A percentile compares a stretch with the other conserved stretches of the same genome.
Evolutionary conservation across 2,797 vertebrate species (phyloP).

Genomic region (Steatocranus sp.): DNA sequence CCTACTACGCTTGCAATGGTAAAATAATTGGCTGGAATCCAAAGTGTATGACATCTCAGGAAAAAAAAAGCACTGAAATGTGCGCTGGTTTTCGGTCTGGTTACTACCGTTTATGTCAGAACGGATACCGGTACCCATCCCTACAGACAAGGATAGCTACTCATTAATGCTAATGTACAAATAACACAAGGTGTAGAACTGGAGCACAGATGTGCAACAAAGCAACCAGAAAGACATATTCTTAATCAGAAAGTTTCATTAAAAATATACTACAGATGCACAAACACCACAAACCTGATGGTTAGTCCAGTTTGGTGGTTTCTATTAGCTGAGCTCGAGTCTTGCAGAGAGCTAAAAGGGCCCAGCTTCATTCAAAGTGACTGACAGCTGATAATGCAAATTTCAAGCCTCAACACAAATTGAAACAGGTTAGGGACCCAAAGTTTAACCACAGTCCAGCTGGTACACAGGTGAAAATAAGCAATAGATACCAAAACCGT

Average conservation of each 20-base stretch:
- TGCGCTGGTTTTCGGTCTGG: too few relatives aligned
- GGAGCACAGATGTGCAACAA: accelerated
- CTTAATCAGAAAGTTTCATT: not conserved
- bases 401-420: not conserved
- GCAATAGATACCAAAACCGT: accelerated
- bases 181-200: not conserved
- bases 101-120: too few relatives aligned
- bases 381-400: not conserved
- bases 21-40: too few relatives aligned
- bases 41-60: too few relatives aligned
- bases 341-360: not conserved
- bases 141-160: not conserved
- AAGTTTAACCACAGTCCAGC: not conserved
- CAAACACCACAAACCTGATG: not conserved
- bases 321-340: accelerated
- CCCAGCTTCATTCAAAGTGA: not conserved
- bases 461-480: not conserved
- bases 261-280: not conserved
- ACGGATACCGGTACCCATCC: too few relatives aligned
- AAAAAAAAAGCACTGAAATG: too few relatives aligned
- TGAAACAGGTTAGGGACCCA: not conserved
- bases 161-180: not conserved
- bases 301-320: not conserved
- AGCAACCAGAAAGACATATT: not conserved
- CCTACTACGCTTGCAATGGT: too few relatives aligned